Percentiles rank a stretch among this genome's conserved stretches.
Conservation (phyloP, 2,888 invertebrate species). For the Arenicola marina region DNA sequence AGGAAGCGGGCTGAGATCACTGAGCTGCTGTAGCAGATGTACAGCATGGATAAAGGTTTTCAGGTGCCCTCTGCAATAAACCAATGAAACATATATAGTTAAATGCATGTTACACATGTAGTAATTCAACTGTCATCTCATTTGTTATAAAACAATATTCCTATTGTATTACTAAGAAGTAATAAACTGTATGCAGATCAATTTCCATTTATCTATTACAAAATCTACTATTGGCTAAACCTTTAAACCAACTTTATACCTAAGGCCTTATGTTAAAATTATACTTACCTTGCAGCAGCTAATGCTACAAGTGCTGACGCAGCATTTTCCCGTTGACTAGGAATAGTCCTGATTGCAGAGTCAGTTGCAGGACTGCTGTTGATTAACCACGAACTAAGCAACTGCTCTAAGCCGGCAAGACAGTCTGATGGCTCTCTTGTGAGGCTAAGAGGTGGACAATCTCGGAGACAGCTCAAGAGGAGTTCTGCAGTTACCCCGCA, state of each 20-base stretch:
- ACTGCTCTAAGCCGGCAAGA: conserved; percentile 54
- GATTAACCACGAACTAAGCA: conserved; percentile 58
- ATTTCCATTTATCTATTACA: too few relatives aligned
- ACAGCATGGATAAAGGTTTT: conserved; percentile 55
- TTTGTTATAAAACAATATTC: too few relatives aligned
- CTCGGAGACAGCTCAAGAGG: conserved; percentile 52
- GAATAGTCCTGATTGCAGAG: neutral
- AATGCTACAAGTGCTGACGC: conserved; percentile 57
- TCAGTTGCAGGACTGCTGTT: conserved; percentile 32
- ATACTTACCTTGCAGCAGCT: conserved; percentile 54
- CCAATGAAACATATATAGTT: neutral
- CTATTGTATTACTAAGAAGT: too few relatives aligned
- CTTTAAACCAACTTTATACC: too few relatives aligned
- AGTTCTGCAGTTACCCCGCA: conserved; percentile 56
- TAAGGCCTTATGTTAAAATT: too few relatives aligned
- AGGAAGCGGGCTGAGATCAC: conserved; percentile 41
- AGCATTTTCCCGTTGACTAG: conserved; percentile 41
- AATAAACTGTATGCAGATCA: too few relatives aligned
- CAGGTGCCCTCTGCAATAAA: conserved; percentile 49
- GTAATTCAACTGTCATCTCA: too few relatives aligned
- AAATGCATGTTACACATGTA: too few relatives aligned
- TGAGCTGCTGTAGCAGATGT: conserved; percentile 48
- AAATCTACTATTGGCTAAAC: too few relatives aligned
- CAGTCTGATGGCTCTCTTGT: conserved; percentile 59
- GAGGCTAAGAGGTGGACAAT: conserved; percentile 57